A percentile compares a stretch with the other conserved stretches of the same genome.
Evolutionary conservation across 1,140 invertebrate species (phyloP).

Genomic region (Drosophila insularis): DNA sequence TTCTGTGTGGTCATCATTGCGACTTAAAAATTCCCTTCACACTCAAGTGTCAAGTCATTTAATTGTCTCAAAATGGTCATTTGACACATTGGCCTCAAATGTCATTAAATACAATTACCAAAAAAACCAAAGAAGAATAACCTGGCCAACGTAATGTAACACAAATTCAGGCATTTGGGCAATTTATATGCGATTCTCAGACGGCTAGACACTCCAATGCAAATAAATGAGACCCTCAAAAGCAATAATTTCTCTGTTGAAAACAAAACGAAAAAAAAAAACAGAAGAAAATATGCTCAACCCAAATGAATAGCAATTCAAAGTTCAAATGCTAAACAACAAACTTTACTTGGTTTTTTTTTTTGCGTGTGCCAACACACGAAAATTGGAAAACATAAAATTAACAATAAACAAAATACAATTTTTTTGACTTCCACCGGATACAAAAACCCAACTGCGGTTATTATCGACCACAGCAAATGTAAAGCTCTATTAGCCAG

Average conservation of each 20-base stretch:
- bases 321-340: slow-evolving; percentile 41
- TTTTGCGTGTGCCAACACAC: slow-evolving; percentile 13
- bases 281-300: slow-evolving; percentile 16
- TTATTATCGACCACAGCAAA: neutral
- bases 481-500: too few species aligned
- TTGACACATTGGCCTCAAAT: slow-evolving; percentile 18
- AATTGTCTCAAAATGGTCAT: slow-evolving; percentile 25
- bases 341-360: neutral
- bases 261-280: slow-evolving; percentile 13
- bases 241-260: slow-evolving; percentile 12
- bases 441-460: slow-evolving; percentile 23
- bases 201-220: slow-evolving; percentile 66
- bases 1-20: slow-evolving; percentile 34
- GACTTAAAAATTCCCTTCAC: slow-evolving; percentile 2
- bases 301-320: slow-evolving; percentile 35
- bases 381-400: slow-evolving; percentile 26
- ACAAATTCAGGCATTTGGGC: slow-evolving; percentile 33
- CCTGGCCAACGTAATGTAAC: slow-evolving; percentile 15
- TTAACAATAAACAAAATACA: slow-evolving; percentile 56
- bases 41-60: slow-evolving; percentile 13
- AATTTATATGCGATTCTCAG: slow-evolving; percentile 61
- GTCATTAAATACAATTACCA: slow-evolving; percentile 51
- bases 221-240: slow-evolving; percentile 59
- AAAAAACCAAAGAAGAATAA: slow-evolving; percentile 1
- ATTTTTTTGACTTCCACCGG: slow-evolving; percentile 14